phyloP scores from a whole-genome alignment of 2,888 invertebrate genomes.

The Tetragnatha montana region DNA sequence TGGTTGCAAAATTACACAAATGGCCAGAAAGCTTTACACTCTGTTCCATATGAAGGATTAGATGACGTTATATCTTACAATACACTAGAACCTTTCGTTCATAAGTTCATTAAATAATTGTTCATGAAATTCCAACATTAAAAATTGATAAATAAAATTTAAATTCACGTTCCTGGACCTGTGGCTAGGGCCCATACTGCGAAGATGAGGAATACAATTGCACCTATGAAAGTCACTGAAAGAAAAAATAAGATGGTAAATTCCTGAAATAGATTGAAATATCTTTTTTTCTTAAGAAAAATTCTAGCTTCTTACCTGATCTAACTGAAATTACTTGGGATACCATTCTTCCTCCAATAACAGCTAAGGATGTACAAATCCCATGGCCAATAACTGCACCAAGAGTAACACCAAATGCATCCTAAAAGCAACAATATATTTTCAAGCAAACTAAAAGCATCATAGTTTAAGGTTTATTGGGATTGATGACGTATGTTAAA shows the following conservation, averaged over 20 bases:
- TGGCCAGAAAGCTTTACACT: too few species aligned
- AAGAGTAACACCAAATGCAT: constrained; percentile 93
- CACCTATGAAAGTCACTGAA: constrained; percentile 95
- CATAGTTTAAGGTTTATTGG: neutral
- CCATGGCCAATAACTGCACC: constrained; percentile 97
- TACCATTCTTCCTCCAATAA: constrained; percentile 96
- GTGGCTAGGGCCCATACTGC: constrained; percentile 80
- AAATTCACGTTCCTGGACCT: constrained; percentile 66
- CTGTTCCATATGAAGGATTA: too few species aligned
- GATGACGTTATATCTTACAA: too few species aligned
- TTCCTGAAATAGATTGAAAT: neutral
- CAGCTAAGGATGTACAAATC: constrained; percentile 96
- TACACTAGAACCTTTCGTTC: too few species aligned
- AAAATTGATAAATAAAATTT: neutral
- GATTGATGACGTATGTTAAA: neutral
- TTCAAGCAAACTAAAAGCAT: neutral
- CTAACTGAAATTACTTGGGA: constrained; percentile 97
- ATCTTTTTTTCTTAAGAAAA: neutral
- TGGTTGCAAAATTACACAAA: too few species aligned
- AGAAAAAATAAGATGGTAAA: constrained; percentile 75
- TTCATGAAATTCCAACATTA: neutral
- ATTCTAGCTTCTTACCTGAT: constrained; percentile 83
- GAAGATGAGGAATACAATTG: constrained; percentile 94
- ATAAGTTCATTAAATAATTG: neutral
- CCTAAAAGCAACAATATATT: constrained; percentile 76